These are phyloP conservation scores for Hydrocynus forskahlii DNA, from an alignment of 2,797 vertebrate genomes.

Conservation along the genomic window DNA sequence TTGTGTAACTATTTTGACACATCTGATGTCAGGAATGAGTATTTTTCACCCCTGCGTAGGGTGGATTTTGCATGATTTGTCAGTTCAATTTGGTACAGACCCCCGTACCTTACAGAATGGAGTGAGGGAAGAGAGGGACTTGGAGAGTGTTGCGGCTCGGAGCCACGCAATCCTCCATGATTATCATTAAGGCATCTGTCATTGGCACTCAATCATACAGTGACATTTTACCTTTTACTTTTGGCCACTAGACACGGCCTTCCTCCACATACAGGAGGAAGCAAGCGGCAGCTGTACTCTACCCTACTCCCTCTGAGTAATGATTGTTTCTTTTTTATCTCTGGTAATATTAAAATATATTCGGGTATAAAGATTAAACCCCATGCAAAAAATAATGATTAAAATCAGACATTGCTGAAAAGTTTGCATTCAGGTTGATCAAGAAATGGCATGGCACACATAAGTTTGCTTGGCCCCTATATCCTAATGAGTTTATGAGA, in stretches of 20 bases:
- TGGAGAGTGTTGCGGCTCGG: constrained; percentile 56
- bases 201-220: constrained; percentile 92
- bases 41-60: constrained; percentile 58
- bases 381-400: constrained; percentile 15
- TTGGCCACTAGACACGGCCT: constrained; percentile 76
- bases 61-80: constrained; percentile 56
- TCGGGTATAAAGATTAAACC: constrained; percentile 44
- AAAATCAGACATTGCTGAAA: constrained; percentile 7
- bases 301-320: constrained; percentile 47
- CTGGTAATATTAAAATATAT: constrained; percentile 51
- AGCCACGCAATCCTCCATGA: constrained; percentile 77
- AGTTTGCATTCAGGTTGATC: constrained; percentile 27
- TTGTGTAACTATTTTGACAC: constrained; percentile 52
- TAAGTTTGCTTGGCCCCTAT: constrained; percentile 44
- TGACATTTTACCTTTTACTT: constrained; percentile 82
- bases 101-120: constrained; percentile 64
- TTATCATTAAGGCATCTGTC: constrained; percentile 95
- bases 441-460: constrained; percentile 4
- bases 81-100: constrained; percentile 74
- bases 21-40: constrained; percentile 60
- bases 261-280: constrained; percentile 45
- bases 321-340: constrained; percentile 61
- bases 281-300: constrained; percentile 49
- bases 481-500: constrained; percentile 17
- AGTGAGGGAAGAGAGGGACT: constrained; percentile 58